Percentiles rank a stretch among this genome's conserved stretches.
phyloP scores from a whole-genome alignment of 92 coral and sea anemone species.

The Actinostola sp. region DNA sequence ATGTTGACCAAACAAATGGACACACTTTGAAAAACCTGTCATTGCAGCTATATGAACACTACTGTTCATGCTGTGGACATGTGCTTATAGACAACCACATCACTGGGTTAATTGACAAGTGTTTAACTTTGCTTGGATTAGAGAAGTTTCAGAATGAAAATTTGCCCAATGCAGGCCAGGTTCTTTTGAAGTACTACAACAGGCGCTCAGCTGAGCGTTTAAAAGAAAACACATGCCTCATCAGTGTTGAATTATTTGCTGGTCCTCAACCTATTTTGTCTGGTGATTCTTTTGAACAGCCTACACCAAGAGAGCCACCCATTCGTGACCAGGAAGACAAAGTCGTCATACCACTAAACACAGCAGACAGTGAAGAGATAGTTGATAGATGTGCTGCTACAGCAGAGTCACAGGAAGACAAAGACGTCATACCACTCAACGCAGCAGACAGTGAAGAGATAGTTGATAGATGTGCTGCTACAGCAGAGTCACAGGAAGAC shows the following conservation, averaged over 20 bases:
- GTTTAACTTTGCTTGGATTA: constrained; percentile 49
- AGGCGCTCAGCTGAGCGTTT: constrained; percentile 18
- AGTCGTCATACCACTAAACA: too few relatives aligned
- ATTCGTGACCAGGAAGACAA: too few relatives aligned
- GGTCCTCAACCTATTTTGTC: background rate
- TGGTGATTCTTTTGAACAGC: background rate
- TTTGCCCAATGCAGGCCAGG: constrained; percentile 38
- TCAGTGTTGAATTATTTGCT: constrained; percentile 14
- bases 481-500: too few relatives aligned
- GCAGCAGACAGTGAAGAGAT: too few relatives aligned
- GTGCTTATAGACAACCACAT: constrained; percentile 52
- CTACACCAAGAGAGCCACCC: background rate
- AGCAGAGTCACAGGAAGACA: background rate
- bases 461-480: too few relatives aligned
- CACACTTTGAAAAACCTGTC: constrained; percentile 47
- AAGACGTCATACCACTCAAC: too few relatives aligned
- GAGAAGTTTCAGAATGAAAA: constrained; percentile 32
- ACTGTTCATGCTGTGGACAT: constrained; percentile 60
- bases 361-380: too few relatives aligned
- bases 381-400: too few relatives aligned
- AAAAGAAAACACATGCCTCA: background rate
- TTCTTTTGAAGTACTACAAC: constrained; percentile 11
- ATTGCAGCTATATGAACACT: constrained; percentile 79
- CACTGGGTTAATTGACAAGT: constrained; percentile 42
- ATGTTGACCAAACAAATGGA: constrained; percentile 26